phyloP scores from a whole-genome alignment of 2,888 invertebrate genomes.

The Liposcelis brunnea region DNA sequence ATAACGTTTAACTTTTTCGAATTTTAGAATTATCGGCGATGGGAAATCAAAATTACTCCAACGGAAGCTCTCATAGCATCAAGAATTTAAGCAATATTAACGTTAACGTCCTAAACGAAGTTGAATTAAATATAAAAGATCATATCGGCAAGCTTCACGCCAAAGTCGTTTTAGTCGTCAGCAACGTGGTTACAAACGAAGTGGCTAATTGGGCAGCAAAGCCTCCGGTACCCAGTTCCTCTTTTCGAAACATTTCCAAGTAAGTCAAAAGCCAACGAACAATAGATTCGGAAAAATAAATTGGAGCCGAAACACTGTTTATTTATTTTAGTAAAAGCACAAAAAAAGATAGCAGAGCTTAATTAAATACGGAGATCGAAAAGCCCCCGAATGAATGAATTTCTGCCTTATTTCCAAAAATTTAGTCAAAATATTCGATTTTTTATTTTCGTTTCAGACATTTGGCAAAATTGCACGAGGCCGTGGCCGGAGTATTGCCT shows the following conservation, averaged over 20 bases:
- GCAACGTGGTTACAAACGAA: slow-evolving; percentile 64
- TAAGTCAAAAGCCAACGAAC: slow-evolving; percentile 16
- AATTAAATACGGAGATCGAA: too few relatives aligned
- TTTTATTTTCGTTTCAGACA: slow-evolving; percentile 40
- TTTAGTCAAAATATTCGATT: too few relatives aligned
- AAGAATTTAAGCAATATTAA: too few relatives aligned
- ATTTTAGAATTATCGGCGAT: too few relatives aligned
- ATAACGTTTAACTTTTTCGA: too few relatives aligned
- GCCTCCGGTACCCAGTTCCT: slow-evolving; percentile 85
- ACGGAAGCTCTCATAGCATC: too few relatives aligned
- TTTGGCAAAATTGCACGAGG: slow-evolving; percentile 79
- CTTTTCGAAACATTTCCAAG: slow-evolving; percentile 70
- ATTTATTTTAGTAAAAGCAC: slow-evolving; percentile 11
- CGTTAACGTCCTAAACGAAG: slow-evolving; percentile 37
- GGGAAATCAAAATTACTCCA: too few relatives aligned
- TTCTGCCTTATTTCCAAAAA: too few relatives aligned
- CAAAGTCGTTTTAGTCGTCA: slow-evolving; percentile 81
- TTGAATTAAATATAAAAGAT: slow-evolving; percentile 63
- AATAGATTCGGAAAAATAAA: not conserved
- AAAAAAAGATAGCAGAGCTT: too few relatives aligned
- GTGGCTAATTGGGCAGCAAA: slow-evolving; percentile 81
- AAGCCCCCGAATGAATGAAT: too few relatives aligned
- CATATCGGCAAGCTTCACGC: slow-evolving; percentile 85
- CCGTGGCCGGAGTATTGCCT: slow-evolving; percentile 70
- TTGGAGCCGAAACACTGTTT: not conserved